Base-by-base conservation (phyloP, 1,140 invertebrate species). In the Venturia canescens region DNA sequence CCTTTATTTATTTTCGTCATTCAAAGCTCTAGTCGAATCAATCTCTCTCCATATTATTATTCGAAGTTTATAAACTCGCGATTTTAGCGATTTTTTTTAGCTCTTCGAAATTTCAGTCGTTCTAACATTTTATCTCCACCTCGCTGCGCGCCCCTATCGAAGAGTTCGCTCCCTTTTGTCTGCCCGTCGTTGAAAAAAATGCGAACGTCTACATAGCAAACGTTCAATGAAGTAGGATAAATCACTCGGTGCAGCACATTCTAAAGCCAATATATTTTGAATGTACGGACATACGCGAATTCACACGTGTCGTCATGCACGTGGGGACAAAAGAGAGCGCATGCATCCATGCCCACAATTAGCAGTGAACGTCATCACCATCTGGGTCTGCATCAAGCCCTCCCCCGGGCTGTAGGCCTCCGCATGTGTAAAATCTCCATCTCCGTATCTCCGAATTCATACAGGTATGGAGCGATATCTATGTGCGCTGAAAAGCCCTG, bases 331-430 rank as follows among this genome's bases (percentile, higher is more conserved):
- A 69, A 69, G 66, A 69, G 66, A 69, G 66, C 66, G 31, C 31
- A 21, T 69, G 66, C 66, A 69, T 69, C 66, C 29, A 69, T 31
- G 66, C 29, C 29, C 66, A 69, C 66, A 69, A 69, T 69, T 69
- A 69, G 66, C 29, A 69, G 66, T 69, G 29, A 69, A 69, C 66
- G 66, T 69, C 66, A 69, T 69, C 66, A 31, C 66, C 66, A 69
- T 69, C 66, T 69, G 66, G 66, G 29, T 69, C 66, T 69, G 31
- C 66, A 69, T 69, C 66, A 69, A 31, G 0, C 66, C 27, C n/a
- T 34, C 11, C 29, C 29, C 11, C 66, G 66, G 15, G 3, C 66
- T 63, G 9, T 13, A 63, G 60, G 23, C 11, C 23, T 26, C 23
- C 60, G 27, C 15, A 53, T n/a, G n/a, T n/a, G n/a, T 4, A 53